Base-by-base conservation (phyloP, 2,888 invertebrate species). In the Cylindroiulus punctatus region DNA sequence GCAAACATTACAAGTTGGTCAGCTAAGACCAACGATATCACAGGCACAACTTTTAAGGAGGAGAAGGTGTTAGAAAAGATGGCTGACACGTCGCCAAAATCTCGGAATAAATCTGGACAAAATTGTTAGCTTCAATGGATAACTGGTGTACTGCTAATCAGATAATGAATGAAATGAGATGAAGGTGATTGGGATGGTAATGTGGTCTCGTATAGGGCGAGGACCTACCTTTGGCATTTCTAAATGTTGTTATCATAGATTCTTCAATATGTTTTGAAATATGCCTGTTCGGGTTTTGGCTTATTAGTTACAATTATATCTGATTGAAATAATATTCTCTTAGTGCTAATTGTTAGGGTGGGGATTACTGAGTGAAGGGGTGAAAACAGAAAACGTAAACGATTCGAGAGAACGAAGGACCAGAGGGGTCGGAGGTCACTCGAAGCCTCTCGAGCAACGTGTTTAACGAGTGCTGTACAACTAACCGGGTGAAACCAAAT, bases 1-100 rank as follows among this genome's bases (percentile, higher is more conserved):
- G 57, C 57, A 85, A 85, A 85, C 85, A 85, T 85, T 85, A 85
- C 85, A 85, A 85, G 85, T 76, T 85, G 85, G 76, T 85, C 85
- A 76, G 40, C 40, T 83, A 85, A 84, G 57, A 85, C 76, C 86
- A 86, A 86, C 86, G 47, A 86, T 86, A 86, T 86, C 86, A 86
- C 86, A 86, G 86, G 86, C 86, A 86, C 82, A 84, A 86, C 81
- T 84, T 84, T 65, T 52, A 47, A 83, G 86, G 47, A 86, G 86
- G 86, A 85, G 32, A 22, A 85, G 85, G 65, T 84, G 32, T 76
- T 76, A 76, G 76, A 76, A 76, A n/a, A 76, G 76, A 65, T 8
- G 57, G 57, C 57, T 57, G 57, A 65, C 65, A 65, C n/a, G n/a
- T n/a, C n/a, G 26, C 22, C 22, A 65, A 65, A 84, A 84, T 44